Conservation (phyloP, 2,888 invertebrate genomes). For the Spatulosminthurus flaviceps region DNA sequence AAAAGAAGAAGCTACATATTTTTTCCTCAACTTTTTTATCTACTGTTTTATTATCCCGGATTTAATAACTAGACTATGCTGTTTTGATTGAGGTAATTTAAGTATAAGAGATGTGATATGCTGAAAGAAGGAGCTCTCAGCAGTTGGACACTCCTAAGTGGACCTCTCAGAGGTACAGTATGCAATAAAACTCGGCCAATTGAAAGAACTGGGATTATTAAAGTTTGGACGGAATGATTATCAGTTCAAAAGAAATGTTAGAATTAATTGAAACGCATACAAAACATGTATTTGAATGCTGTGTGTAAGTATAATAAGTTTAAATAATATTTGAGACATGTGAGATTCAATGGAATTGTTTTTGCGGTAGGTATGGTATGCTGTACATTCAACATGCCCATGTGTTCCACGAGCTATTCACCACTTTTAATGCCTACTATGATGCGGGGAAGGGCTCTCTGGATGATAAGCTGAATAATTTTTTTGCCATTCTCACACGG, state of each 20-base stretch:
- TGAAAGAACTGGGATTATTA: too few species aligned
- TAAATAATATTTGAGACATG: neutral
- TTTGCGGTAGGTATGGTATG: constrained; percentile 76
- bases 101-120: too few species aligned
- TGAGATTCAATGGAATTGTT: neutral
- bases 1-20: too few species aligned
- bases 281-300: neutral
- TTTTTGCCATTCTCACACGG: constrained; percentile 91
- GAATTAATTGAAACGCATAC: neutral
- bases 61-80: too few species aligned
- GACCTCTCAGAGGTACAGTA: too few species aligned
- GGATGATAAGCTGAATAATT: constrained; percentile 86
- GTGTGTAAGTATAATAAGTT: neutral
- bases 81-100: too few species aligned
- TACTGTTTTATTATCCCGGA: too few species aligned
- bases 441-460: constrained; percentile 84
- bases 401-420: constrained; percentile 91
- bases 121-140: too few species aligned
- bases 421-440: constrained; percentile 89
- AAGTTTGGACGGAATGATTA: too few species aligned
- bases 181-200: too few species aligned
- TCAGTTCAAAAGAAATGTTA: neutral
- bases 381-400: constrained; percentile 93
- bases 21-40: too few species aligned
- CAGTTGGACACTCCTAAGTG: too few species aligned